Evolutionary conservation across 2,797 vertebrate species (phyloP).

Genomic region (Lindbergichthys nudifrons): DNA sequence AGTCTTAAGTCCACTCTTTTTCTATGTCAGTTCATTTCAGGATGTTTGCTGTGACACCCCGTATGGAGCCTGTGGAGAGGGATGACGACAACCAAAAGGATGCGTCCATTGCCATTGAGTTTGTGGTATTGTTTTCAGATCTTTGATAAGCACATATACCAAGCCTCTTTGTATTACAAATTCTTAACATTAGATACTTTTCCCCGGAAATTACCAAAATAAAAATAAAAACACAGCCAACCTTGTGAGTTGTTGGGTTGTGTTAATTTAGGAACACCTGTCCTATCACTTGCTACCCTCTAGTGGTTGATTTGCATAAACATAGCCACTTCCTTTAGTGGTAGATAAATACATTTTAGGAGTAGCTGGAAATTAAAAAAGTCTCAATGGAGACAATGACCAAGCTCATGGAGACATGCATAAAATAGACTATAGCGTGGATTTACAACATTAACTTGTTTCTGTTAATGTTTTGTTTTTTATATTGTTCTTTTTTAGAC

Average conservation of each 20-base stretch:
- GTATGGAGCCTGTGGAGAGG: conserved; percentile 67
- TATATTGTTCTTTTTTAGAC: conserved; percentile 62
- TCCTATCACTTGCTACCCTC: neutral
- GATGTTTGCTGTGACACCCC: conserved; percentile 76
- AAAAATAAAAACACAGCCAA: neutral
- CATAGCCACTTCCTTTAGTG: neutral
- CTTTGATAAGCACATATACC: neutral
- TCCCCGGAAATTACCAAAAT: neutral
- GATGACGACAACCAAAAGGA: neutral
- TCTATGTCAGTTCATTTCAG: conserved; percentile 72
- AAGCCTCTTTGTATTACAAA: neutral
- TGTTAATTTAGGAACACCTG: neutral
- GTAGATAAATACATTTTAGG: neutral
- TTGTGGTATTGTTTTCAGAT: conserved; percentile 72
- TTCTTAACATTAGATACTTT: neutral
- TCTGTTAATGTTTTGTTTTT: neutral
- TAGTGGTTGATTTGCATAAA: neutral
- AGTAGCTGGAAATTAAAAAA: neutral
- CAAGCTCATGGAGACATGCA: neutral
- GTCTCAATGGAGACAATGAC: neutral
- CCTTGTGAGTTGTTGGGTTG: neutral
- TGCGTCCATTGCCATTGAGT: conserved; percentile 65
- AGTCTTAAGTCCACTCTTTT: neutral
- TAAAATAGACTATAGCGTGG: neutral
- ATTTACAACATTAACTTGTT: neutral